A percentile compares a stretch with the other conserved stretches of the same genome.
Conservation (phyloP, 2,113 vertebrate genomes). For the Etheostoma spectabile region DNA sequence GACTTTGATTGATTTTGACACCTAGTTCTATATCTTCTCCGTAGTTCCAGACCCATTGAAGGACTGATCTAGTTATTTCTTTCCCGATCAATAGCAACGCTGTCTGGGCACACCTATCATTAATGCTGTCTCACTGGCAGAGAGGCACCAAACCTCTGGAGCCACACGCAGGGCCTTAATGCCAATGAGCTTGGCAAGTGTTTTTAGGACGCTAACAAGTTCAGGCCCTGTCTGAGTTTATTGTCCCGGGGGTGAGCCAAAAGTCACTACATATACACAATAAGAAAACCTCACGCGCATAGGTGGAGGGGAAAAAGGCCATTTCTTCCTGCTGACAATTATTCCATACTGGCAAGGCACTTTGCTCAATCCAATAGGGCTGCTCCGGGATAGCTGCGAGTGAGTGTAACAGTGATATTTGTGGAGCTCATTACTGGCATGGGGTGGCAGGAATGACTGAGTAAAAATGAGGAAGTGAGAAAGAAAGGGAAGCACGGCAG, state of each 20-base stretch:
- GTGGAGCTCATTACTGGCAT: conserved; percentile 64
- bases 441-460: conserved; percentile 45
- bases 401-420: conserved; percentile 62
- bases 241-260: conserved; percentile 42
- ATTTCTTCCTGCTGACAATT: conserved; percentile 62
- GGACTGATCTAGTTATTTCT: conserved; percentile 80
- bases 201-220: conserved; percentile 40
- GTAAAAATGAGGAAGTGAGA: conserved; percentile 48
- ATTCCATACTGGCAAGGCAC: conserved; percentile 42
- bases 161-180: conserved; percentile 23
- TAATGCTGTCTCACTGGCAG: conserved; percentile 64
- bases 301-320: conserved; percentile 27
- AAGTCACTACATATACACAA: conserved; percentile 43
- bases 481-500: conserved; percentile 35
- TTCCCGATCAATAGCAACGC: conserved; percentile 58
- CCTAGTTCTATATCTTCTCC: conserved; percentile 64
- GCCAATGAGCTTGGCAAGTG: conserved; percentile 50
- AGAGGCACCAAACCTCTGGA: conserved; percentile 39
- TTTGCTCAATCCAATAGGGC: conserved; percentile 54
- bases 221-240: conserved; percentile 40
- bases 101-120: conserved; percentile 69
- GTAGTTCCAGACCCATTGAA: conserved; percentile 65
- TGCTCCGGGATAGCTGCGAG: conserved; percentile 61
- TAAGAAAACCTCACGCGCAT: conserved; percentile 43
- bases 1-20: conserved; percentile 12